Evolutionary conservation across 2,797 vertebrate genomes (phyloP).

Genomic region (Poecile montanus): DNA sequence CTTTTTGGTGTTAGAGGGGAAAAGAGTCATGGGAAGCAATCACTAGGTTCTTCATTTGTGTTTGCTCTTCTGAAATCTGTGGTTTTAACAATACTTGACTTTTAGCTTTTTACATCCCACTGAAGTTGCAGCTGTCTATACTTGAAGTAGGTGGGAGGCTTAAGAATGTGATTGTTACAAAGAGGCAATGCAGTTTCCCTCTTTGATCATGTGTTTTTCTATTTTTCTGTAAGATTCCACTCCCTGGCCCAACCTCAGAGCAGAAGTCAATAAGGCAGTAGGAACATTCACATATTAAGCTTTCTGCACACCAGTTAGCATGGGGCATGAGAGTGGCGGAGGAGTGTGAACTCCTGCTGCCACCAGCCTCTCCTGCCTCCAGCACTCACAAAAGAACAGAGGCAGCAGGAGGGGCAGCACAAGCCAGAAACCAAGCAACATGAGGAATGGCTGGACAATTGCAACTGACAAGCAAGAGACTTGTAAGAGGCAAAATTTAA

Average conservation of each 20-base stretch:
- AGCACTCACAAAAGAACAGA: fast-evolving
- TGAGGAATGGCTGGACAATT: constrained; percentile 24
- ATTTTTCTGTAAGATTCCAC: not conserved
- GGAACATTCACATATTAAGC: not conserved
- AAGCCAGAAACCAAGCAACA: not conserved
- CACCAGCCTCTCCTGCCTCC: not conserved
- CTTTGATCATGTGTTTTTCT: not conserved
- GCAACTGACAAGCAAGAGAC: not conserved
- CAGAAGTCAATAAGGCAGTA: not conserved
- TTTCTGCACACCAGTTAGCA: not conserved
- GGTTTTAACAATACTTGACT: not conserved
- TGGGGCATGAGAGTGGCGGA: not conserved
- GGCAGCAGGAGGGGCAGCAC: not conserved
- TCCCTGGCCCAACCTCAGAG: not conserved
- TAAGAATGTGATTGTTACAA: not conserved
- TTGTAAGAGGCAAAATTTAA: constrained; percentile 9
- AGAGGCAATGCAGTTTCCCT: not conserved
- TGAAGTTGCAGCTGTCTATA: not conserved
- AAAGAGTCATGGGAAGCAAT: not conserved
- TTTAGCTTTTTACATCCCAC: not conserved
- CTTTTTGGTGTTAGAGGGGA: not conserved
- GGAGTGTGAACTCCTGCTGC: not conserved
- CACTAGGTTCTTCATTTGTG: not conserved
- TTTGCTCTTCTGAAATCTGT: constrained; percentile 12
- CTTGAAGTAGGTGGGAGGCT: not conserved